Base-by-base conservation (phyloP, 2,113 vertebrate species). In the Coryphaenoides rupestris region DNA sequence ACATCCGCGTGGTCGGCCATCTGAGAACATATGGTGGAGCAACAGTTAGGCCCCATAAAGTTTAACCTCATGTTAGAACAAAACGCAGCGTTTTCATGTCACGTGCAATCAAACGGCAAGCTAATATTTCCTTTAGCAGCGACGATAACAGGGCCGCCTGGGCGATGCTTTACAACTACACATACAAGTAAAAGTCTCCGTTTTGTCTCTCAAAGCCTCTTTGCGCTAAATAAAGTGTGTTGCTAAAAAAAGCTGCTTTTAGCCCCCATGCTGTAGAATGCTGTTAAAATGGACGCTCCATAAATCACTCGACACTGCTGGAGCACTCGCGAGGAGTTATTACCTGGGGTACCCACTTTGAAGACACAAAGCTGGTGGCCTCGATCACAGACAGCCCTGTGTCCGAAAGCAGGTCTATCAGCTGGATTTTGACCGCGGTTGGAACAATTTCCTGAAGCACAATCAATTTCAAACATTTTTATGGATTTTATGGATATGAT, bases 271-370 rank as follows among this genome's bases (percentile, higher is more conserved):
- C n/a, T n/a, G 58, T 62, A 58, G 28, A 58, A 74, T 65, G 60
- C 68, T 81, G 77, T 66, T 53, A 58, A 21, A 21, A 21, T 23
- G 16, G 67, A 33, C 12, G 19, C 52, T 56, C 65, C 74, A 78
- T 86, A 83, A 82, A 88, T 87, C 82, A 79, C 66, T 85, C 84
- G 72, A 3, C 76, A 40, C 64, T 60, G 14, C 77, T 70, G 68
- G n/a, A 5, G 55, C 56, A 14, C 65, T 60, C 52, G 84, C 62
- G 73, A 73, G 70, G 63, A 62, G 59, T 72, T 79, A 91, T 75
- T 94, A 98, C 95, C 95, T 97, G 95, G 19, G 95, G 94, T 23
- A 97, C 93, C 96, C 95, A 96, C 89, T 89, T 94, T 88, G 95
- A 93, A 74, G 95, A 98, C 70, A 98, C 96, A 73, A 98, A 98